Conservation (phyloP, 2,888 invertebrate genomes). For the Andrena flavipes region DNA sequence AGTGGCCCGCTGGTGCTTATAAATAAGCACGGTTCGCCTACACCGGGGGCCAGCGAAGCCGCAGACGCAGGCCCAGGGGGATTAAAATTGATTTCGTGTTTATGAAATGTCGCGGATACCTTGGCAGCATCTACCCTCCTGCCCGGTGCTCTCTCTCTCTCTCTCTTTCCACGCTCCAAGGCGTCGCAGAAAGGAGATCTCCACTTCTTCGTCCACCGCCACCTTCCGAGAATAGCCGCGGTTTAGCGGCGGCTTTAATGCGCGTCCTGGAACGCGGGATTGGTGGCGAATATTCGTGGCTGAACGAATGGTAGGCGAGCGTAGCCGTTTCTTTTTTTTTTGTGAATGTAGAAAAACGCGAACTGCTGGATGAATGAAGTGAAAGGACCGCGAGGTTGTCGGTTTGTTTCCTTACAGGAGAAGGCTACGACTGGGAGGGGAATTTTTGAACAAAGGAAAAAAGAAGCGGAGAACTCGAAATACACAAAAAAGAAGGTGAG, state of each 20-base stretch:
- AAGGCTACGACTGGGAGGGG: too few species aligned
- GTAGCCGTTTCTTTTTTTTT: too few species aligned
- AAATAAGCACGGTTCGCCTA: conserved; percentile 77
- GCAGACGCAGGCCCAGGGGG: conserved; percentile 42
- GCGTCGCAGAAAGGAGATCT: conserved; percentile 43
- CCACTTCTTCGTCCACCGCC: conserved; percentile 29
- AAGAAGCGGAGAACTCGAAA: too few species aligned
- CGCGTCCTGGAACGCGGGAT: conserved; percentile 34
- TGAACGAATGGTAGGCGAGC: not conserved
- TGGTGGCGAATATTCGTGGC: not conserved
- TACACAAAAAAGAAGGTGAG: too few species aligned
- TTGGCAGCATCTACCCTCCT: conserved; percentile 67
- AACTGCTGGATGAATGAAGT: not conserved
- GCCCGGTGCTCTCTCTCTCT: not conserved
- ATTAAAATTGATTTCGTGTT: conserved; percentile 83
- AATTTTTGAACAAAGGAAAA: too few species aligned
- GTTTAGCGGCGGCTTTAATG: conserved; percentile 67
- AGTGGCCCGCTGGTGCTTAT: conserved; percentile 73
- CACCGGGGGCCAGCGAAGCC: conserved; percentile 11
- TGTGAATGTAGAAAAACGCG: not conserved
- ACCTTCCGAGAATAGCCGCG: conserved; percentile 79
- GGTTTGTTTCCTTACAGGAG: too few species aligned
- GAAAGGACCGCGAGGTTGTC: too few species aligned
- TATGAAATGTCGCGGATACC: conserved; percentile 79
- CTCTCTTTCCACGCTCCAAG: not conserved